Percentiles rank a stretch among this genome's conserved stretches.
Evolutionary conservation across 2,888 invertebrate species (phyloP).

Genomic region (Drosophila eohydei): DNA sequence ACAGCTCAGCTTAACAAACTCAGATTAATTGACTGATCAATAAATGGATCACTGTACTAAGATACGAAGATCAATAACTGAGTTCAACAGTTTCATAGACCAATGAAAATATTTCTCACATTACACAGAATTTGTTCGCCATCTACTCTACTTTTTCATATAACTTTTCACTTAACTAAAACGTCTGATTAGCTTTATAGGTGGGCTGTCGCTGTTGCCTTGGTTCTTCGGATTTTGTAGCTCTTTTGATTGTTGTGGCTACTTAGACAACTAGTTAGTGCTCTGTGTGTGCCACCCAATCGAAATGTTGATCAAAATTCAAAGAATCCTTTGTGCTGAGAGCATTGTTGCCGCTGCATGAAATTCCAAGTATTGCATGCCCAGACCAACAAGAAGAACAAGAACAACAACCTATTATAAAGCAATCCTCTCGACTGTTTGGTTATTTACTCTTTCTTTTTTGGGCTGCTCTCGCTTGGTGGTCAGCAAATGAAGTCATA

Average conservation of each 20-base stretch:
- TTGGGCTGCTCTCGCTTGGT: slow-evolving; percentile 67
- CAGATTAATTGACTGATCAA: too few relatives aligned
- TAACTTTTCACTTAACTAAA: background rate
- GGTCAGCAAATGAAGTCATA: slow-evolving; percentile 80
- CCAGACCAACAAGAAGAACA: slow-evolving; percentile 30
- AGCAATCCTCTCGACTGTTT: slow-evolving; percentile 55
- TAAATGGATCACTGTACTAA: too few relatives aligned
- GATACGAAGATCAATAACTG: too few relatives aligned
- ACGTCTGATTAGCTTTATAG: slow-evolving; percentile 6
- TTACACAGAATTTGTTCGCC: too few relatives aligned
- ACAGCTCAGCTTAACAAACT: too few relatives aligned
- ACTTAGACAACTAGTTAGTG: slow-evolving; percentile 49
- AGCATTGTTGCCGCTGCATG: slow-evolving; percentile 68
- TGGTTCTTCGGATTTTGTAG: background rate
- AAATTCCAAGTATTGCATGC: slow-evolving; percentile 72
- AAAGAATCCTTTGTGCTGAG: slow-evolving; percentile 74
- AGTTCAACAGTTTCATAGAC: too few relatives aligned
- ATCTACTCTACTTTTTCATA: background rate
- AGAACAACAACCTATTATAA: slow-evolving; percentile 64
- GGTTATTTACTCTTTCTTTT: slow-evolving; percentile 32
- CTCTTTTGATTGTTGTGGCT: slow-evolving; percentile 7
- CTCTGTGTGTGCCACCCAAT: slow-evolving; percentile 52
- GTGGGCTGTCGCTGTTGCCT: background rate
- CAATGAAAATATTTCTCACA: too few relatives aligned
- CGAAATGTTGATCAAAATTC: slow-evolving; percentile 69